Conservation (phyloP, 2,888 invertebrate species). For the Dendrolimus pini region DNA sequence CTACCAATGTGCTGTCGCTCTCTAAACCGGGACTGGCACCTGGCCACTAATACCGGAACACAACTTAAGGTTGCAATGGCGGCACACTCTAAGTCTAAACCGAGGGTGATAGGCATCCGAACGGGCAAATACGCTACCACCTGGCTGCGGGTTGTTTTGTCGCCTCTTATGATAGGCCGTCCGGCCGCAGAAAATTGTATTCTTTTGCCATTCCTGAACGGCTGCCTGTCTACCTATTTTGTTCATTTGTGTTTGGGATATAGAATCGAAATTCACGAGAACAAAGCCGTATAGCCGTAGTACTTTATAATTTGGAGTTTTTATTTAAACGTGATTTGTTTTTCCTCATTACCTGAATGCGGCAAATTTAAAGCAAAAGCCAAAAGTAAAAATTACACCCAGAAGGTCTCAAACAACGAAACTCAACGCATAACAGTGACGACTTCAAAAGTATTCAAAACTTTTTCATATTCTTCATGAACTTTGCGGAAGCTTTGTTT, state of each 20-base stretch:
- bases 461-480: constrained; percentile 41
- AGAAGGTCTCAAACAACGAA: constrained; percentile 29
- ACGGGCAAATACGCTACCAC: neutral
- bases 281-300: too few species aligned
- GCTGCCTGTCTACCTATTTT: too few species aligned
- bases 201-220: too few species aligned
- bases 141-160: neutral
- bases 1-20: neutral
- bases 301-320: neutral
- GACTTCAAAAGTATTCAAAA: constrained; percentile 42
- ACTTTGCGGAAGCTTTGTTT: constrained; percentile 29
- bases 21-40: neutral
- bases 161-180: neutral
- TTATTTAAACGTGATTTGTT: neutral
- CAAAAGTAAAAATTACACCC: constrained; percentile 28
- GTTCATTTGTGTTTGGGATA: too few species aligned
- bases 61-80: neutral
- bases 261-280: too few species aligned
- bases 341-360: constrained; percentile 17
- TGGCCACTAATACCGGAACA: neutral
- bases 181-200: neutral
- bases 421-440: constrained; percentile 41
- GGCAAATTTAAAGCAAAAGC: constrained; percentile 24
- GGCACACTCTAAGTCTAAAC: neutral
- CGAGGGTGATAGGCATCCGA: neutral